Percentiles rank a stretch among this genome's conserved stretches.
These are phyloP conservation scores for Drosophila teissieri DNA, from an alignment of 1,140 invertebrate species.

Conservation along the genomic window DNA sequence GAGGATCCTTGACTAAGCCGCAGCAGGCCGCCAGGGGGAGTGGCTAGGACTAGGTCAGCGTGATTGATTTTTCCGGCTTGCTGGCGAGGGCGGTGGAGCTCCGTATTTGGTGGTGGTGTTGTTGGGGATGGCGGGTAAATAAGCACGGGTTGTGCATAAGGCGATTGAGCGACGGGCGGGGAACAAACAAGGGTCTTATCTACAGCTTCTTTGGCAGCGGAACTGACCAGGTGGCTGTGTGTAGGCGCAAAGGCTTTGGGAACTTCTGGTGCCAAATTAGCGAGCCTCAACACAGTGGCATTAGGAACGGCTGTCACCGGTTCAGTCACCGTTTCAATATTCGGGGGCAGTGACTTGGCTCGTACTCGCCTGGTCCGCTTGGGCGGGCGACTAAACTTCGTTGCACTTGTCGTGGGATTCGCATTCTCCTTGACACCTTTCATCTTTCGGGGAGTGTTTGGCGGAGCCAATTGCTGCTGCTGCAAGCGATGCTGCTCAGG, in stretches of 20 bases:
- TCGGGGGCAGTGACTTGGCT: slow-evolving; percentile 15
- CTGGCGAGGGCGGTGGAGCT: slow-evolving; percentile 29
- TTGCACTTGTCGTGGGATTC: neutral
- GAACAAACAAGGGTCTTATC: neutral
- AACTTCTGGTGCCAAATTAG: neutral
- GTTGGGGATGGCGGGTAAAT: slow-evolving; percentile 33
- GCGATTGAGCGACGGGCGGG: neutral
- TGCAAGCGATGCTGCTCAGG: slow-evolving; percentile 38
- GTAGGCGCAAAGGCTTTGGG: neutral
- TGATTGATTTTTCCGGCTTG: slow-evolving; percentile 16
- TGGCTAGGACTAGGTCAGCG: neutral
- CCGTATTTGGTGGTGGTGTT: neutral
- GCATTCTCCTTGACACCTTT: neutral
- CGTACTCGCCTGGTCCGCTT: slow-evolving; percentile 18
- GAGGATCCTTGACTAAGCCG: slow-evolving; percentile 33
- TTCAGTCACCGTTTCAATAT: neutral
- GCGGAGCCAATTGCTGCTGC: slow-evolving; percentile 32
- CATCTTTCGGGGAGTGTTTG: neutral
- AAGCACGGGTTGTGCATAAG: slow-evolving; percentile 19
- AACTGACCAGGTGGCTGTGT: neutral
- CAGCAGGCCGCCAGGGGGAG: slow-evolving; percentile 46
- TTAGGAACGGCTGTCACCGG: neutral
- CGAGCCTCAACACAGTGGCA: neutral
- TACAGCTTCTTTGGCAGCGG: neutral
- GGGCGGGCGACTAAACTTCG: neutral